A percentile compares a stretch with the other conserved stretches of the same genome.
These are phyloP conservation scores for Xylocopa sonorina DNA, from an alignment of 1,140 invertebrate species.

Conservation along the genomic window DNA sequence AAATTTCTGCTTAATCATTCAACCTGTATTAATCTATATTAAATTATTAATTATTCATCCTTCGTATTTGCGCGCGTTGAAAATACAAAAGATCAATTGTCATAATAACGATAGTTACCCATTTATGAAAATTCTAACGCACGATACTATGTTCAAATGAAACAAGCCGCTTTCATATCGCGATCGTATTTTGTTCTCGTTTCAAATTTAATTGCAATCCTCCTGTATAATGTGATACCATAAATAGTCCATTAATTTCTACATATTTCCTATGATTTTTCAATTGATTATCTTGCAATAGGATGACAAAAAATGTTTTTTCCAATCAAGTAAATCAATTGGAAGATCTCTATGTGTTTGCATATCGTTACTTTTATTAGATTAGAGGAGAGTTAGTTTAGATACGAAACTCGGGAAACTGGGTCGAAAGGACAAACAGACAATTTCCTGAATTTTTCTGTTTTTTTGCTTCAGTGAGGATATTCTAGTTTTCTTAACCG, in stretches of 20 bases:
- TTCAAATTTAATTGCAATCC: no score
- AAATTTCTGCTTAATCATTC: neutral
- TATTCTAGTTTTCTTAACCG: slow-evolving; percentile 98
- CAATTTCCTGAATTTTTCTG: slow-evolving; percentile 20
- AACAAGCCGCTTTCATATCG: neutral
- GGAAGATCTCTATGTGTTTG: slow-evolving; percentile 1
- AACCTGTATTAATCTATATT: neutral
- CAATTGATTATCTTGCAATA: neutral
- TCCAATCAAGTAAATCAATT: neutral
- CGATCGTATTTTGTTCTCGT: neutral
- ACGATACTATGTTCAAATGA: neutral
- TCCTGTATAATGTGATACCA: neutral
- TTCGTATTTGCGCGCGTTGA: neutral
- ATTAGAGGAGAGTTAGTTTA: slow-evolving; percentile 1
- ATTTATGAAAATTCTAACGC: neutral
- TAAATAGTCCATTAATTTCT: neutral
- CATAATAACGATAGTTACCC: neutral
- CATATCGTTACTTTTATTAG: slow-evolving; percentile 19
- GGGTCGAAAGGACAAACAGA: neutral
- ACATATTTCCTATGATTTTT: neutral
- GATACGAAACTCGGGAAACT: neutral
- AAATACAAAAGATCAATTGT: neutral
- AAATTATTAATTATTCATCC: neutral
- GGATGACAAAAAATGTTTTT: neutral
- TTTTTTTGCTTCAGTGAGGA: slow-evolving; percentile 86